Percentiles rank a stretch among this genome's conserved stretches.
Evolutionary conservation across 2,888 invertebrate species (phyloP).

Genomic region (Brachypalpus laphriformis): DNA sequence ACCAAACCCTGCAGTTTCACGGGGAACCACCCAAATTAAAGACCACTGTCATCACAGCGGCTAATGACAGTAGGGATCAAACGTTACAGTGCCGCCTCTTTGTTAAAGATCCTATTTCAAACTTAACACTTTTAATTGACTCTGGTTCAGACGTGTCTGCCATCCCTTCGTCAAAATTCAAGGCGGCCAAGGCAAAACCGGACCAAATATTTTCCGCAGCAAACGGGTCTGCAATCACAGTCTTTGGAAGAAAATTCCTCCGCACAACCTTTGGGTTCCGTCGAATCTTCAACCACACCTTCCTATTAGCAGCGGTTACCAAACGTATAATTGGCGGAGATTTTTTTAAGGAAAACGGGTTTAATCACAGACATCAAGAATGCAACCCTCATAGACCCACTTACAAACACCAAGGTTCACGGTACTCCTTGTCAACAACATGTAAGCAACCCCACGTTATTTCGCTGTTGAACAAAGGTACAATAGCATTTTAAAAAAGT

Average conservation of each 20-base stretch:
- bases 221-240: conserved; percentile 24
- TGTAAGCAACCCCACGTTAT: background rate
- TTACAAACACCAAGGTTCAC: background rate
- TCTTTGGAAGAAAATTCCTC: background rate
- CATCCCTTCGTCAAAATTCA: background rate
- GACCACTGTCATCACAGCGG: conserved; percentile 4
- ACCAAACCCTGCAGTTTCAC: conserved; percentile 2
- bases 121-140: conserved; percentile 24
- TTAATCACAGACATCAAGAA: conserved; percentile 40
- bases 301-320: conserved; percentile 40
- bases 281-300: conserved; percentile 32
- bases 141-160: conserved; percentile 13
- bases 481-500: too few species aligned
- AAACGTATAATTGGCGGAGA: conserved; percentile 49
- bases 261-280: conserved; percentile 22
- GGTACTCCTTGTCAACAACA: background rate
- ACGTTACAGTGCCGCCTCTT: background rate
- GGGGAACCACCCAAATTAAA: too few species aligned
- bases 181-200: background rate
- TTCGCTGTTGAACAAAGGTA: too few species aligned
- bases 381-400: conserved; percentile 14
- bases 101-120: conserved; percentile 8
- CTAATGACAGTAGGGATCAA: background rate
- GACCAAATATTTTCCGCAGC: conserved; percentile 29
- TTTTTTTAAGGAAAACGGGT: conserved; percentile 29